Percentiles rank a stretch among this genome's conserved stretches.
Evolutionary conservation across 1,140 invertebrate genomes (phyloP).

Genomic region (Armadillidium nasatum): DNA sequence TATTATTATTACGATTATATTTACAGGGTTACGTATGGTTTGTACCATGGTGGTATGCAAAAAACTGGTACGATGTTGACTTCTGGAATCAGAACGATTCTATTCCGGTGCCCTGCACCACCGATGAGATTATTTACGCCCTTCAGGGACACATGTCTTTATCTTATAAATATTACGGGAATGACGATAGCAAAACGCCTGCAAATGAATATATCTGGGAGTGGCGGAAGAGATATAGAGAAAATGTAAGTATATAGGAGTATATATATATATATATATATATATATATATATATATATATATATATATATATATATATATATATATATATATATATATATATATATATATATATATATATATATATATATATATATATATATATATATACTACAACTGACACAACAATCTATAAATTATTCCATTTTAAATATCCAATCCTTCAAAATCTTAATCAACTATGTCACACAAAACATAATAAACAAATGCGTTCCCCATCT

Average conservation of each 20-base stretch:
- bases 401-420: no score
- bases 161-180: conserved; percentile 63
- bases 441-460: no score
- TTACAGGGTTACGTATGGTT: conserved; percentile 72
- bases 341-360: no score
- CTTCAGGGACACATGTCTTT: conserved; percentile 71
- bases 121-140: conserved; percentile 52
- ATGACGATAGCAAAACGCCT: conserved; percentile 60
- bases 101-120: conserved; percentile 26
- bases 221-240: conserved; percentile 46
- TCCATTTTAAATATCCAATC: no score
- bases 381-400: no score
- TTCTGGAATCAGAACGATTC: conserved; percentile 18
- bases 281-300: no score
- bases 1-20: background rate
- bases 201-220: conserved; percentile 53
- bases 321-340: no score
- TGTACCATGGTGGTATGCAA: conserved; percentile 64
- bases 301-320: no score
- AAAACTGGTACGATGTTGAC: conserved; percentile 61
- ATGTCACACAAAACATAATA: no score
- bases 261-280: no score
- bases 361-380: no score
- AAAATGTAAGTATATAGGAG: conserved; percentile 9
- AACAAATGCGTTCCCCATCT: no score